phyloP scores from a whole-genome alignment of 1,140 invertebrate genomes.

The Adoxophyes honmai region DNA sequence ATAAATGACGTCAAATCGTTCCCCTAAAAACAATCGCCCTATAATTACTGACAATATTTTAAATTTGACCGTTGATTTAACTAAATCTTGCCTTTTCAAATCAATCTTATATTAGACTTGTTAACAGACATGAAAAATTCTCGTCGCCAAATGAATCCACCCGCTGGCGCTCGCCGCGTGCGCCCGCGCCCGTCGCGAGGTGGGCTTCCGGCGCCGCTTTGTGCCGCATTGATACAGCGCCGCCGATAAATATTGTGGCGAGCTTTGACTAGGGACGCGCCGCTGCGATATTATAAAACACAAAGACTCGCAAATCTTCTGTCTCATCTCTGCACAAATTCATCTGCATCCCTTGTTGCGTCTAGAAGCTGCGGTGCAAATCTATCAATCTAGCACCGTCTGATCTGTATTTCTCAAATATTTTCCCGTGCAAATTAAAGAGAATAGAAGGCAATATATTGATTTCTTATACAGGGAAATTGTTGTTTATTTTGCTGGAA shows the following conservation, averaged over 20 bases:
- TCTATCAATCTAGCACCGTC: not conserved
- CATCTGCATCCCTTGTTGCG: constrained; percentile 9
- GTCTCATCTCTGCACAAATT: not conserved
- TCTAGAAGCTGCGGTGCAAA: not conserved
- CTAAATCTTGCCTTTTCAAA: no score
- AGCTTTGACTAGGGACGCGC: constrained; percentile 46
- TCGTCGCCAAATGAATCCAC: not conserved
- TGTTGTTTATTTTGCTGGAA: no score
- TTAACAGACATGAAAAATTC: no score
- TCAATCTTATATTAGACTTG: no score
- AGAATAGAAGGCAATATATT: no score
- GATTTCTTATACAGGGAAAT: no score
- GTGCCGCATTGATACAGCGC: constrained; percentile 61
- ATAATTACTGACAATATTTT: no score
- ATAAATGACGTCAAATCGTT: no score
- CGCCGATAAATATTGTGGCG: constrained; percentile 73
- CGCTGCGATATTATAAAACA: constrained; percentile 25
- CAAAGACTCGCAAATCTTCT: not conserved
- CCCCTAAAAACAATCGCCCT: no score
- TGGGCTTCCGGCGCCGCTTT: constrained; percentile 69
- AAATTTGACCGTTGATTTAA: no score
- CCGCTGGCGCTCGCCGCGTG: constrained; percentile 30
- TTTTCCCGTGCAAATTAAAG: no score
- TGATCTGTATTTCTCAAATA: no score
- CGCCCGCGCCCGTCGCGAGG: constrained; percentile 35